Percentiles rank a stretch among this genome's conserved stretches.
These are phyloP conservation scores for Drosophila kambysellisi DNA, from an alignment of 2,888 invertebrate species.

Conservation along the genomic window DNA sequence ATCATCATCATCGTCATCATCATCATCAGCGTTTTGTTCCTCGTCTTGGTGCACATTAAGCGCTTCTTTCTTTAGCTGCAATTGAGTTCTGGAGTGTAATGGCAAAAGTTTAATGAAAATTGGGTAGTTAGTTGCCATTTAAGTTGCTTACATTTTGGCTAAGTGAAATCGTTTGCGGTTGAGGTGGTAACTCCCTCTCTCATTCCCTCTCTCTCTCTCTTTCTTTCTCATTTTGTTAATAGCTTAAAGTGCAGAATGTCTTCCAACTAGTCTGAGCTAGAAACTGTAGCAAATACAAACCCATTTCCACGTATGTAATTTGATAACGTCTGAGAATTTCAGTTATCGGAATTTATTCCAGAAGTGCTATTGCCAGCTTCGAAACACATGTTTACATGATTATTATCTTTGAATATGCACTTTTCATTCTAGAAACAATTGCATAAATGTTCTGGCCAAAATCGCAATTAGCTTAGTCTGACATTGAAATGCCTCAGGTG, in stretches of 20 bases:
- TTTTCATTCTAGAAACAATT: not conserved
- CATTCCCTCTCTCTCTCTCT: no score
- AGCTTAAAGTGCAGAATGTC: not conserved
- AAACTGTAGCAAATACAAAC: not conserved
- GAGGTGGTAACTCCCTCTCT: conserved; percentile 2
- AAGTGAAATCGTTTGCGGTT: conserved; percentile 59
- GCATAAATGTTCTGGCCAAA: conserved; percentile 19
- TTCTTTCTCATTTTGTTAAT: not conserved
- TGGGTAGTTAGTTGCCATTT: conserved; percentile 70
- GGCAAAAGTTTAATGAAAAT: conserved; percentile 73
- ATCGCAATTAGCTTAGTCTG: not conserved
- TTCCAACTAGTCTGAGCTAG: not conserved
- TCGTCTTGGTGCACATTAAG: conserved; percentile 48
- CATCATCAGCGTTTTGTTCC: not conserved
- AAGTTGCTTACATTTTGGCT: conserved; percentile 55
- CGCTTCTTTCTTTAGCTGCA: conserved; percentile 53
- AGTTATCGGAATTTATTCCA: not conserved
- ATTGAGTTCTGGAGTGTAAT: conserved; percentile 70
- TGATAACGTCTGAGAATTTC: not conserved
- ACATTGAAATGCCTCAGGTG: conserved; percentile 15
- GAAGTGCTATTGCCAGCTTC: not conserved
- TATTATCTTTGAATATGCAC: not conserved
- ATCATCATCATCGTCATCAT: not conserved
- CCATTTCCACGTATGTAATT: not conserved
- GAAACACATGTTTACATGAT: not conserved